Base-by-base conservation (phyloP, 2,888 invertebrate species). In the Drosophila setosimentum region DNA sequence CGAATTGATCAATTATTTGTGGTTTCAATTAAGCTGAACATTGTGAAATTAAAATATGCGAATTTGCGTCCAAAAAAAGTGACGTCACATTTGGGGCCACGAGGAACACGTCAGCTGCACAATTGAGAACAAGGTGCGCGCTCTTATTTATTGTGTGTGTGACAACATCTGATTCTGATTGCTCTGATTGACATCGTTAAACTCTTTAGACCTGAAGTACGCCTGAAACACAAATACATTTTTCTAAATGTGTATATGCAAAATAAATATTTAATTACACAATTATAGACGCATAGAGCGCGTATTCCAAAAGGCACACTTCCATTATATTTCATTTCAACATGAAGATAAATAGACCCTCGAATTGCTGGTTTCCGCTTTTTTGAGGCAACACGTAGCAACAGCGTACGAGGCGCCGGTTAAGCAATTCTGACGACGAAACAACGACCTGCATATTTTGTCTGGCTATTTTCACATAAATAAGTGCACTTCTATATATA, bases 21-120 rank as follows among this genome's bases (percentile, higher is more conserved):
- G 40, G n/a, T 13, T 67, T 27, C n/a, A 55, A 51, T 57, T 48
- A 51, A 40, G 35, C 58, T 24, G 24, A 63, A 63, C 13, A 29
- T 54, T 33, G 64, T 78, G 64, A 79, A 70, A 70, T 65, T n/a
- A 40, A 30, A 21, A 32, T 16, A 30, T 51, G 27, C 30, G 60
- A 51, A 45, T 66, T 33, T 37, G 11, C 21, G 11, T 53, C 53
- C 49, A 40, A 50, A 55, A 16, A 24, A 24, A 45, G 32, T 85
- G 70, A 82, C 67, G 86, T 80, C 83, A 82, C 71, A 40, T 16
- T 18, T 27, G 33, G 30, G 30, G 18, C 63, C 65, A 73, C 67
- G 68, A 73, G 71, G 80, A 77, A 80, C 82, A 82, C 86, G 82
- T 82, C 82, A 82, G 70, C 45, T 37, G 27, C 51, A 55, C 24